Evolutionary conservation across 2,797 vertebrate species (phyloP).

Genomic region (Eulemur coronatus): DNA sequence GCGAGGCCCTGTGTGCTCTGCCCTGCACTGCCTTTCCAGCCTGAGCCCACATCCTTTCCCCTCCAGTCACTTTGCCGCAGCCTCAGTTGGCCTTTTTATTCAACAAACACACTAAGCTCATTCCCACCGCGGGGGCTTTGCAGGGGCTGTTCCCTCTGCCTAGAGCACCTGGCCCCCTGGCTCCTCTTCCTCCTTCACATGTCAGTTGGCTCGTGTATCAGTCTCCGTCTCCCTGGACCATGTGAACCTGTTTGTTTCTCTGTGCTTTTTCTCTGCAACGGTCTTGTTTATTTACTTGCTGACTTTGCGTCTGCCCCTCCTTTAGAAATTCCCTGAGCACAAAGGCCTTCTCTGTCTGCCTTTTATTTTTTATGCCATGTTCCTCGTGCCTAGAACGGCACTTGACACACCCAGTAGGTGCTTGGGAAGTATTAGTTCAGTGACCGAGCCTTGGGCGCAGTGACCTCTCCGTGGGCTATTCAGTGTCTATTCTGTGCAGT

Average conservation of each 20-base stretch:
- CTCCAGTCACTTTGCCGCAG: background rate
- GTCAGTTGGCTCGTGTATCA: background rate
- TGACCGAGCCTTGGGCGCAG: background rate
- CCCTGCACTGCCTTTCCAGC: background rate
- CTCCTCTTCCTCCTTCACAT: background rate
- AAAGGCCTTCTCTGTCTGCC: background rate
- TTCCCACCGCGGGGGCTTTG: background rate
- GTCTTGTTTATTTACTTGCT: background rate
- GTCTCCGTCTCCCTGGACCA: accelerated
- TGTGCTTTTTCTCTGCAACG: background rate
- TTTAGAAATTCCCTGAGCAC: background rate
- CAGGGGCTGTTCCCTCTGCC: background rate
- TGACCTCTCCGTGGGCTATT: background rate
- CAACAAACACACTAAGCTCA: background rate
- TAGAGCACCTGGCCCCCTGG: no score
- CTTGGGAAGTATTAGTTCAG: background rate
- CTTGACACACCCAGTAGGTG: no score
- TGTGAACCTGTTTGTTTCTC: background rate
- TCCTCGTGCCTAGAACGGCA: background rate
- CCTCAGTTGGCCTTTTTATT: no score
- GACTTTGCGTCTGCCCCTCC: background rate
- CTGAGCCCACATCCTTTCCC: background rate
- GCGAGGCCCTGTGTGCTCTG: background rate
- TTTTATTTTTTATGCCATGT: background rate
- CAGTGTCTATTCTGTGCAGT: background rate